These are phyloP conservation scores for Myiozetetes cayanensis DNA, from an alignment of 2,113 vertebrate species.

Conservation along the genomic window DNA sequence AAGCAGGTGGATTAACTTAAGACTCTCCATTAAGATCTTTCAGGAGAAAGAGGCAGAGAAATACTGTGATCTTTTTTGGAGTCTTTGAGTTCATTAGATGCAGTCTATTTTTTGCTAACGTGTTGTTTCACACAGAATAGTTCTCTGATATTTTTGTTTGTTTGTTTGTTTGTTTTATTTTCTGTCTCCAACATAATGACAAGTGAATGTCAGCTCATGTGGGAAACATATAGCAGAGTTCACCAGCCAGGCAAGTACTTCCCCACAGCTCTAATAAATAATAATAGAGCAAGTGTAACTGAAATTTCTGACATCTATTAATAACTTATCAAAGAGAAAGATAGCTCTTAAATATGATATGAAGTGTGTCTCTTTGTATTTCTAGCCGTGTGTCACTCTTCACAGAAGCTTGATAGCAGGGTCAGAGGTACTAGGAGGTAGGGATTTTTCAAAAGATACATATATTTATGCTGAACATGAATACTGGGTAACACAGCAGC, in stretches of 20 bases:
- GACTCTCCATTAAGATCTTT: neutral
- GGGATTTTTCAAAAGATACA: neutral
- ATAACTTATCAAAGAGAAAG: conserved; percentile 15
- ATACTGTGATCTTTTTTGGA: neutral
- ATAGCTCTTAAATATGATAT: neutral
- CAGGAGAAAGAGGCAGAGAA: neutral
- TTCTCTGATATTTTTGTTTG: neutral
- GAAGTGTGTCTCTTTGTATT: neutral
- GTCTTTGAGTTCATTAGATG: neutral
- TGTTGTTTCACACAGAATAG: neutral
- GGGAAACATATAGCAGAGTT: neutral
- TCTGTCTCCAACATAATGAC: neutral
- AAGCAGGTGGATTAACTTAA: neutral
- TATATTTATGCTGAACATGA: neutral
- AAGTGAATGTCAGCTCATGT: neutral
- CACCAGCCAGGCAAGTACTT: neutral
- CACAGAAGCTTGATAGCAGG: neutral
- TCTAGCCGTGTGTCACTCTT: neutral
- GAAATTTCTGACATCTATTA: conserved; percentile 22
- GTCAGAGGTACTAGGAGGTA: neutral
- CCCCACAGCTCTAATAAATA: neutral
- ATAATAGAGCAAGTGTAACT: neutral
- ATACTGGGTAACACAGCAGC: neutral
- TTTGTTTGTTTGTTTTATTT: neutral
- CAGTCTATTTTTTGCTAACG: neutral